Percentiles rank a stretch among this genome's conserved stretches.
These are phyloP conservation scores for Megalonaias nervosa DNA, from an alignment of 1,140 invertebrate species.

Conservation along the genomic window DNA sequence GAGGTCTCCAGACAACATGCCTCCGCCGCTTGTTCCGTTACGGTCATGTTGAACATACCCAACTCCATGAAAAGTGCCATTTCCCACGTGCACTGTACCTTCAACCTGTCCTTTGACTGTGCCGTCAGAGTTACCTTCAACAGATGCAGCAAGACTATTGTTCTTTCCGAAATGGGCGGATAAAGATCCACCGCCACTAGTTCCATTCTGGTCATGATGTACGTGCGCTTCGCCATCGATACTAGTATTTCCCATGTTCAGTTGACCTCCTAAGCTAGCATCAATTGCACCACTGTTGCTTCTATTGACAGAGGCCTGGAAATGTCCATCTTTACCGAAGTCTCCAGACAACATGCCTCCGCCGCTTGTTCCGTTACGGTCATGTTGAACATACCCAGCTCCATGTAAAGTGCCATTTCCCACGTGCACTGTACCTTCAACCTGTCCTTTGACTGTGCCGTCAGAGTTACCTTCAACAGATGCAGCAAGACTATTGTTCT, in stretches of 20 bases:
- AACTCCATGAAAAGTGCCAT: too few species aligned
- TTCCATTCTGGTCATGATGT: slow-evolving; percentile 7
- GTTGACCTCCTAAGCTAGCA: neutral
- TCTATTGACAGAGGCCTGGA: neutral
- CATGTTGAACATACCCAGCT: too few species aligned
- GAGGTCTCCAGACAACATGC: neutral
- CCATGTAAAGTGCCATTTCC: too few species aligned
- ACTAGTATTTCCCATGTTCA: neutral
- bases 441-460: neutral
- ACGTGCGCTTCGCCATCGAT: neutral
- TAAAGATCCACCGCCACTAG: neutral
- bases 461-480: neutral
- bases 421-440: too few species aligned
- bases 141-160: neutral
- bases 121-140: neutral
- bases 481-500: neutral
- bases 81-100: too few species aligned
- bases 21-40: neutral
- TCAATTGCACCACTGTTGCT: neutral
- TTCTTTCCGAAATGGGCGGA: neutral
- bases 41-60: too few species aligned
- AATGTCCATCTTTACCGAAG: neutral
- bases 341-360: neutral
- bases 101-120: neutral
- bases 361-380: too few species aligned